These are phyloP conservation scores for Pseudorectes ferrugineus DNA, from an alignment of 2,113 vertebrate genomes.

Conservation along the genomic window DNA sequence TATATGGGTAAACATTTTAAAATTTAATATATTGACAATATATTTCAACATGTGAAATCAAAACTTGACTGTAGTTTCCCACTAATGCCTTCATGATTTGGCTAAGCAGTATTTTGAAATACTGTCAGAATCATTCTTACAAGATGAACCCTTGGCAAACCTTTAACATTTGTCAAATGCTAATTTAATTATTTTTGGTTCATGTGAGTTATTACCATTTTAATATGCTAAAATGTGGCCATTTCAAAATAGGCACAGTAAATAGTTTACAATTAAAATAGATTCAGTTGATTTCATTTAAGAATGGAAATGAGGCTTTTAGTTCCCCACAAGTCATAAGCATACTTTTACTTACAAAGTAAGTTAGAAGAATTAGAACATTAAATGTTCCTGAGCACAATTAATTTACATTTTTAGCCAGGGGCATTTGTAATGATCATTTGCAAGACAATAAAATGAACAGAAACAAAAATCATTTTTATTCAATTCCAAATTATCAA, in stretches of 20 bases:
- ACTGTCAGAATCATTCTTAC: neutral
- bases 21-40: neutral
- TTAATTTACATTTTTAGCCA: conserved; percentile 14
- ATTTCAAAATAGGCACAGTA: neutral
- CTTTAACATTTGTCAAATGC: neutral
- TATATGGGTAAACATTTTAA: neutral
- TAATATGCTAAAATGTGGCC: neutral
- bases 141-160: neutral
- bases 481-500: conserved; percentile 30
- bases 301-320: neutral
- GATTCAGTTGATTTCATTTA: neutral
- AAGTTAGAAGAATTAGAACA: neutral
- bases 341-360: neutral
- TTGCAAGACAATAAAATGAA: conserved; percentile 4
- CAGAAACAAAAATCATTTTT: neutral
- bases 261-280: neutral
- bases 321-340: neutral
- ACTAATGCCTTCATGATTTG: neutral
- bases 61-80: neutral
- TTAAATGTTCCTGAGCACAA: neutral
- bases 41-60: neutral
- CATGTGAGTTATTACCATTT: neutral
- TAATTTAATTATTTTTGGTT: neutral
- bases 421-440: neutral
- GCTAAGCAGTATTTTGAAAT: neutral